Evolutionary conservation across 1,140 invertebrate species (phyloP), one percentile per base, ranked within the genome.

Genomic region (Coelopa frigida): DNA sequence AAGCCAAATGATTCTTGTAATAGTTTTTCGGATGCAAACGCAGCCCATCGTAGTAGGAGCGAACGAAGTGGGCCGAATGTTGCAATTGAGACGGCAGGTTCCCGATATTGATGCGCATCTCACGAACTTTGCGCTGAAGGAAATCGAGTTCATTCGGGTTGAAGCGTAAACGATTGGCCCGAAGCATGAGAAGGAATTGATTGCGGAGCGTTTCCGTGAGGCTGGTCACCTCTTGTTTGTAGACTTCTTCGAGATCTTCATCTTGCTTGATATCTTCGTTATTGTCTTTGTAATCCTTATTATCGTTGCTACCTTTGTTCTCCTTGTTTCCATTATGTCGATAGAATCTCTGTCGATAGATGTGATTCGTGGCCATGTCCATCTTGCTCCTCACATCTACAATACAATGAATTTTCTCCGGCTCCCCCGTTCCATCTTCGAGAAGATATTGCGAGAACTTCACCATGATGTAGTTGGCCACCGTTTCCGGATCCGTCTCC

Each of bases 401-500:
- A 1, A 52, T 31, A 26, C 59, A 61, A 0, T 29, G 23, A 1
- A 59, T 51, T 6, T 35, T 15, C 6, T 46, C 39, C 2, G 5
- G 4, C 35, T 61, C 58, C 5, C 53, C 58, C 0, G 63, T 59
- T 0, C 63, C 63, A 17, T 63, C 57, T 11, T 54, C 49, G 23
- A 63, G 59, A 3, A 67, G 54, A 22, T 51, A 66, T 11, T 52
- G 50, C 23, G 66, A 46, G 27, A 62, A 53, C 21, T 51, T 51
- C 4, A 67, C 14, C 63, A 67, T 61, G n/a, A 66, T 61, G 18
- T 61, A 67, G 40, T 59, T 67, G 49, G 60, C 61, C 0, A 66
- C 21, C 0, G 57, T 63, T 3, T 56, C 58, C 5, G 48, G 54
- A 2, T 38, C 26, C 3, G 57, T 52, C 7, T 33, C 46, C 8